phyloP scores from a whole-genome alignment of 2,113 vertebrate species.

The Pogonocichla stellata region DNA sequence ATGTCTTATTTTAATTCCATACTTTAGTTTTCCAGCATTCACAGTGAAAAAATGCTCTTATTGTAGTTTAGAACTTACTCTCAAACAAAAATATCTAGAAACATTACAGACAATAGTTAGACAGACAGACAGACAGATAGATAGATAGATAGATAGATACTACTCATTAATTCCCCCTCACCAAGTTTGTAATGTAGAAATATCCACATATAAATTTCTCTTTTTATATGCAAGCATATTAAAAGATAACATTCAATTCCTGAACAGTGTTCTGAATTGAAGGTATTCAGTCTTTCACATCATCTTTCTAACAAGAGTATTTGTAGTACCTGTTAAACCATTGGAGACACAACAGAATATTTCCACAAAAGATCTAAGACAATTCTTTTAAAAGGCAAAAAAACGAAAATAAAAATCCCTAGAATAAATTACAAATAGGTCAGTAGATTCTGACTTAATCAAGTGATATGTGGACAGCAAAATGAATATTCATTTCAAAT shows the following conservation, averaged over 20 bases:
- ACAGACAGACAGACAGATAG: neutral
- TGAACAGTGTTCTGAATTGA: neutral
- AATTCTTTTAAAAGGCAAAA: neutral
- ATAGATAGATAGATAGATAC: neutral
- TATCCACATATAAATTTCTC: slow-evolving; percentile 6
- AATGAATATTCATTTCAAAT: slow-evolving; percentile 43
- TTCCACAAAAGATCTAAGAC: neutral
- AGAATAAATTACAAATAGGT: neutral
- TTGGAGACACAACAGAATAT: neutral
- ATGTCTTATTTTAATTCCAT: neutral
- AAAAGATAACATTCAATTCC: slow-evolving; percentile 16
- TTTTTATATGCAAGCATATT: slow-evolving; percentile 20
- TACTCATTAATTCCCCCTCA: neutral
- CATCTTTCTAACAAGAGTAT: neutral
- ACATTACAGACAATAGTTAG: neutral
- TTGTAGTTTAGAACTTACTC: neutral
- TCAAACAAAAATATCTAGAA: slow-evolving; percentile 28
- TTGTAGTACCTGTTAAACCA: neutral
- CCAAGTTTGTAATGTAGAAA: neutral
- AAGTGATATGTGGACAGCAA: neutral
- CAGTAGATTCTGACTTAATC: neutral
- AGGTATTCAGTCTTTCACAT: neutral
- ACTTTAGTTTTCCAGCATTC: neutral
- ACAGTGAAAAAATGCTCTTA: neutral
- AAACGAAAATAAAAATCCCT: neutral